Percentiles rank a stretch among this genome's conserved stretches.
phyloP scores from a whole-genome alignment of 2,888 invertebrate genomes.

The Merodon equestris region DNA sequence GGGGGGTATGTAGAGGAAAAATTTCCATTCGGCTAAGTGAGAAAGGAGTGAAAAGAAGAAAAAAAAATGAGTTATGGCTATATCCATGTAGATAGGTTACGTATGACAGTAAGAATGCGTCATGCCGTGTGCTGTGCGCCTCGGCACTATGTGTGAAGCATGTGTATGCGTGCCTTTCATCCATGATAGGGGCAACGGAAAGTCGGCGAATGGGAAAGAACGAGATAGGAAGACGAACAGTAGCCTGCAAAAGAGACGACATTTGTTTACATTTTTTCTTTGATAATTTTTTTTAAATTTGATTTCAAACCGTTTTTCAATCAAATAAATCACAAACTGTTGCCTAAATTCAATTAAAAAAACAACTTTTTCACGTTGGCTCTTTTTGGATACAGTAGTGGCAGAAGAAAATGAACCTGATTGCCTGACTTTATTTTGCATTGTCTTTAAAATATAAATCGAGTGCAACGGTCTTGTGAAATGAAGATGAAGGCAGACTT shows the following conservation, averaged over 20 bases:
- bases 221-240: constrained; percentile 16
- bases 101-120: constrained; percentile 63
- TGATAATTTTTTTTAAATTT: no score
- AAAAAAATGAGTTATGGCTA: constrained; percentile 33
- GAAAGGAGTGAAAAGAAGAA: constrained; percentile 16
- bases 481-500: no score
- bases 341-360: no score
- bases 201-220: not conserved
- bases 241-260: constrained; percentile 20
- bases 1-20: not conserved
- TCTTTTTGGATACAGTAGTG: no score
- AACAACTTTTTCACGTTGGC: no score
- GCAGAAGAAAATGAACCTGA: no score
- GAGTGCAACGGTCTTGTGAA: no score
- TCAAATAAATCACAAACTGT: no score
- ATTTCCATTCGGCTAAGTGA: constrained; percentile 20
- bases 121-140: constrained; percentile 28
- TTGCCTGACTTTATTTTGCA: no score
- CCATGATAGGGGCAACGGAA: not conserved
- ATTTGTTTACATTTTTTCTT: constrained; percentile 36
- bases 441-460: no score
- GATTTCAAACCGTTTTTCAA: no score
- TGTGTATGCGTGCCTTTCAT: constrained; percentile 38
- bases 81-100: constrained; percentile 53
- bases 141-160: constrained; percentile 34